Base-by-base conservation (phyloP, 2,888 invertebrate species). In the Melangyna quadrimaculata region DNA sequence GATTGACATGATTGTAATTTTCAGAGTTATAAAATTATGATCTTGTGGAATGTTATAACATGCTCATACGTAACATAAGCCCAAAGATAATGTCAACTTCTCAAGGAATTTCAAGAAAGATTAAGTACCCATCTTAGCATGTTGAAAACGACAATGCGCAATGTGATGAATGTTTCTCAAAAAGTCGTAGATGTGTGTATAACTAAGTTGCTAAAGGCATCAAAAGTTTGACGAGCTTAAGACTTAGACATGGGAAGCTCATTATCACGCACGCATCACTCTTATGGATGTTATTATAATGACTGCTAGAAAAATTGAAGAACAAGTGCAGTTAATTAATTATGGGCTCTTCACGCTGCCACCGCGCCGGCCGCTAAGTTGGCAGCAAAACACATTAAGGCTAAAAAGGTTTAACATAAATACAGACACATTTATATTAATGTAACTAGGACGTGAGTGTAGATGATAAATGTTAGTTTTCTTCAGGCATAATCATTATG, bases 191-290 rank as follows among this genome's bases (percentile, higher is more conserved):
- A 9, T 2, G 8, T 2, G 8, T 1, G 0, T 3, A n/a, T 7
- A 27, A 1, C 17, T n/a, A 43, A 65, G 17, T 45, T 73, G 83
- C n/a, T n/a, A 83, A 59, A 72, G 14, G 4, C 43, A 79, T 72
- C 75, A 43, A 53, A 19, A 53, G 53, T 45, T 61, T 79, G 75
- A 84, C 51, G 75, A 59, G 71, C 63, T 63, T 59, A 14, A 67
- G 79, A 79, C 84, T 59, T 8, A 67, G 79, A 79, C 84, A 84
- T 84, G 84, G 48, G 74, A 84, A 59, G 74, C 75, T 79, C 75
- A 71, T 84, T 72, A 84, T 57, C 43, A 1, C 24, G 43, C 79
- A 75, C 79, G 67, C 84, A 72, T 48, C 19, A n/a, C 67, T 74
- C 22, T 37, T 7, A n/a, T n/a, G n/a, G n/a, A n/a, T 1, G 4